These are phyloP conservation scores for Drosophila flavopinicola DNA, from an alignment of 2,888 invertebrate genomes.

Conservation along the genomic window DNA sequence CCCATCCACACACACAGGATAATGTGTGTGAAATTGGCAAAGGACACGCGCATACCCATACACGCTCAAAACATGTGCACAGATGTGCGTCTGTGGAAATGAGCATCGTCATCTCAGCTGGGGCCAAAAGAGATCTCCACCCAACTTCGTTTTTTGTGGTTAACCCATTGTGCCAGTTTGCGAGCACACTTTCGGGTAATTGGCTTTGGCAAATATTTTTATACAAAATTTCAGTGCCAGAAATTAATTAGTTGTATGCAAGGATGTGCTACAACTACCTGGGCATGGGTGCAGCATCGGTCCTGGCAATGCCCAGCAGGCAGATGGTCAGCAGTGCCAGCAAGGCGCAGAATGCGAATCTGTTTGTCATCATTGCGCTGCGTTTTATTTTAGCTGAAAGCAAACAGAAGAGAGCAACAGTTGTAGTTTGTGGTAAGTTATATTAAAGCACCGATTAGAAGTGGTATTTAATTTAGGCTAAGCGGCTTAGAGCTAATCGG, in stretches of 20 bases:
- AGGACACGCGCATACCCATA: background rate
- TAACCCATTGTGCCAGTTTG: background rate
- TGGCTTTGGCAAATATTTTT: conserved; percentile 59
- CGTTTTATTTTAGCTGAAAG: conserved; percentile 52
- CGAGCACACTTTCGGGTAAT: conserved; percentile 48
- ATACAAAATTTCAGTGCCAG: conserved; percentile 35
- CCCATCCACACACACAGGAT: conserved; percentile 7
- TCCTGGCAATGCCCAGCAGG: conserved; percentile 80
- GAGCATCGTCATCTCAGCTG: conserved; percentile 17
- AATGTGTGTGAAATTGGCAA: conserved; percentile 41
- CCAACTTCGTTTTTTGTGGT: too few relatives aligned
- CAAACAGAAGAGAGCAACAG: background rate
- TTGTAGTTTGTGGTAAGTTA: background rate
- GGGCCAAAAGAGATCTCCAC: conserved; percentile 1
- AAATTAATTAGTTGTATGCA: conserved; percentile 56
- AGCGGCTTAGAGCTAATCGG: background rate
- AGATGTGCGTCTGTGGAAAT: conserved; percentile 12
- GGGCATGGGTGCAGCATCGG: conserved; percentile 83
- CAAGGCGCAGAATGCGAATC: conserved; percentile 71
- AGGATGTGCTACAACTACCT: conserved; percentile 83
- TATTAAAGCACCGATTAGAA: too few relatives aligned
- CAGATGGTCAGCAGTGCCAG: conserved; percentile 77
- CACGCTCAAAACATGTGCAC: conserved; percentile 1
- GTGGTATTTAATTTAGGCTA: too few relatives aligned
- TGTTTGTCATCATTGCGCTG: conserved; percentile 78